These are phyloP conservation scores for Theodoxus fluviatilis DNA, from an alignment of 2,888 invertebrate genomes.

Conservation along the genomic window DNA sequence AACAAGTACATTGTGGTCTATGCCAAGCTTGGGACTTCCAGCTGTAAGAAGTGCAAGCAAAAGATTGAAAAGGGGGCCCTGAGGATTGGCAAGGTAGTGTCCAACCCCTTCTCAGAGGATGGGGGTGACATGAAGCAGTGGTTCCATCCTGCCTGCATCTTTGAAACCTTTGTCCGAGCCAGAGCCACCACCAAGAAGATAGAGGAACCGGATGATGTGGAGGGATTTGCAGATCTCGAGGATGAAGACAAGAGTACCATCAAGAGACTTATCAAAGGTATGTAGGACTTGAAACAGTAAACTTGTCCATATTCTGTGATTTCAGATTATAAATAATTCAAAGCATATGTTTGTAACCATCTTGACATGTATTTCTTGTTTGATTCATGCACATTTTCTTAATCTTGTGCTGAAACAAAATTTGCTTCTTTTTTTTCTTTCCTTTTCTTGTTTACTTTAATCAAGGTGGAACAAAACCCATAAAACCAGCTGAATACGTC, in stretches of 20 bases:
- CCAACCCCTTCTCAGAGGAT: conserved; percentile 79
- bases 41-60: conserved; percentile 86
- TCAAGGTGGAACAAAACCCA: no score
- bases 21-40: conserved; percentile 81
- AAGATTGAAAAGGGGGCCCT: conserved; percentile 77
- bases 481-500: no score
- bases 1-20: conserved; percentile 74
- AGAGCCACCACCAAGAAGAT: conserved; percentile 83
- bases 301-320: no score
- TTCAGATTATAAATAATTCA: no score
- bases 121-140: conserved; percentile 84
- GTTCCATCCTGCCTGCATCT: conserved; percentile 80
- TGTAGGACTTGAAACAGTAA: no score
- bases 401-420: no score
- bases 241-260: conserved; percentile 76
- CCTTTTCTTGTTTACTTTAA: no score
- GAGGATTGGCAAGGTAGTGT: conserved; percentile 78
- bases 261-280: conserved; percentile 72
- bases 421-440: no score
- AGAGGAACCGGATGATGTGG: conserved; percentile 79
- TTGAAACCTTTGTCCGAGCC: conserved; percentile 81
- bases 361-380: neutral
- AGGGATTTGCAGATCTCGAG: conserved; percentile 76
- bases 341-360: neutral
- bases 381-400: neutral